A percentile compares a stretch with the other conserved stretches of the same genome.
These are phyloP conservation scores for Hippocampus mohnikei DNA, from an alignment of 2,113 vertebrate genomes.

Conservation along the genomic window DNA sequence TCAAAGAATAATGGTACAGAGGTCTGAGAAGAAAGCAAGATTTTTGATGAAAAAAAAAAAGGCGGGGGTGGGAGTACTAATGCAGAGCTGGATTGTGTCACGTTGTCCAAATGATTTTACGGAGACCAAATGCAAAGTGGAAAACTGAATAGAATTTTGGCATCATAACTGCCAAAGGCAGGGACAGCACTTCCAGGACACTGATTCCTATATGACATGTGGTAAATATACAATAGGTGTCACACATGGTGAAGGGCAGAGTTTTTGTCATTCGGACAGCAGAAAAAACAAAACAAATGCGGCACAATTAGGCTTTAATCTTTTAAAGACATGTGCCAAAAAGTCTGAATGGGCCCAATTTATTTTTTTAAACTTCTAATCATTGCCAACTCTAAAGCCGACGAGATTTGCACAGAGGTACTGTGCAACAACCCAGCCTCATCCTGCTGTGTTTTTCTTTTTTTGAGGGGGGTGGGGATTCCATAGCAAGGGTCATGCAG, in stretches of 20 bases:
- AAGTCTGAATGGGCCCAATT: too few species aligned
- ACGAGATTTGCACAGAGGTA: slow-evolving; percentile 20
- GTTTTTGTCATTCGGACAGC: not conserved
- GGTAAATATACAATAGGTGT: not conserved
- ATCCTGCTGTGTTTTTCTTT: slow-evolving; percentile 9
- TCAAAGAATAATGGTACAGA: slow-evolving; percentile 18
- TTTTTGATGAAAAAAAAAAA: not conserved
- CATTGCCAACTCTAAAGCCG: not conserved
- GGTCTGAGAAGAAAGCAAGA: slow-evolving; percentile 21
- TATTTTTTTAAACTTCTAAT: too few species aligned
- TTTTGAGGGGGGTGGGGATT: slow-evolving; percentile 5
- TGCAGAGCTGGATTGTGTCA: slow-evolving; percentile 21
- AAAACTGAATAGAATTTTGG: slow-evolving; percentile 27
- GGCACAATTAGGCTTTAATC: too few species aligned
- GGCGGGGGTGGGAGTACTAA: not conserved
- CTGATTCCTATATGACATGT: slow-evolving; percentile 7
- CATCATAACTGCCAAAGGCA: slow-evolving; percentile 13
- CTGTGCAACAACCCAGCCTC: slow-evolving; percentile 21
- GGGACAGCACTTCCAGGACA: slow-evolving; percentile 17
- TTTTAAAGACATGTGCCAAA: not conserved
- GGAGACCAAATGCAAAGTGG: slow-evolving; percentile 38
- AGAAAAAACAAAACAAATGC: not conserved
- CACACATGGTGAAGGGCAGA: not conserved
- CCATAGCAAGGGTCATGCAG: slow-evolving; percentile 39
- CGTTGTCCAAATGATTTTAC: slow-evolving; percentile 39